phyloP scores from a whole-genome alignment of 2,113 vertebrate genomes.

The Apaloderma vittatum region DNA sequence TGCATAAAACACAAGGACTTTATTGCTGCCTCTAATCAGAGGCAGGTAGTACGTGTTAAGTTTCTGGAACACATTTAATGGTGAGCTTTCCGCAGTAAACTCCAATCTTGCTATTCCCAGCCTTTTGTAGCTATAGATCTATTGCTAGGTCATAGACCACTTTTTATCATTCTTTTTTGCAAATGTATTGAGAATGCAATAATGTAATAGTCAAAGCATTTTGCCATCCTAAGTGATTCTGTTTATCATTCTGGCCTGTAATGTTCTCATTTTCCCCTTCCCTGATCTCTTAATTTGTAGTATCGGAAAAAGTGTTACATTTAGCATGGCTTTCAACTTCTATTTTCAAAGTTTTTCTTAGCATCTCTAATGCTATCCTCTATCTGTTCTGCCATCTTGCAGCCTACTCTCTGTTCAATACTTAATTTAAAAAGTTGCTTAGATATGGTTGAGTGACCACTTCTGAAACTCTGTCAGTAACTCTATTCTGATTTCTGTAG shows the following conservation, averaged over 20 bases:
- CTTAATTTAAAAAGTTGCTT: constrained; percentile 57
- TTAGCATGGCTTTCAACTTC: constrained; percentile 19
- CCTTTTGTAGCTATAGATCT: neutral
- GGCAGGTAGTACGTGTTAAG: neutral
- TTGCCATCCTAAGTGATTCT: constrained; percentile 20
- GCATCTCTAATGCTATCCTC: constrained; percentile 3
- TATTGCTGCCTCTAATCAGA: neutral
- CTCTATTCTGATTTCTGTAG: constrained; percentile 27
- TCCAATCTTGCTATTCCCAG: neutral
- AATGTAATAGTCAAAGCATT: constrained; percentile 9
- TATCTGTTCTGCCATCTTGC: constrained; percentile 32
- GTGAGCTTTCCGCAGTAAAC: neutral
- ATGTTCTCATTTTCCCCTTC: constrained; percentile 49
- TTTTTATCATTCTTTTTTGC: constrained; percentile 15
- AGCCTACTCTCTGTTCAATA: constrained; percentile 35
- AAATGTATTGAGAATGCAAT: constrained; percentile 5
- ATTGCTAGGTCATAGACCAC: neutral
- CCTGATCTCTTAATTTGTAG: constrained; percentile 43
- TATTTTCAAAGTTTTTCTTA: constrained; percentile 51
- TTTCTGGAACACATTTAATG: neutral
- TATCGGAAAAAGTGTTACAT: constrained; percentile 8
- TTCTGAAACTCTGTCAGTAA: constrained; percentile 38
- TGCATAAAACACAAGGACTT: neutral
- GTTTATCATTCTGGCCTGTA: constrained; percentile 36
- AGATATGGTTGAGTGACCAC: neutral